phyloP scores from a whole-genome alignment of 2,888 invertebrate genomes.

The Epistrophe grossulariae region DNA sequence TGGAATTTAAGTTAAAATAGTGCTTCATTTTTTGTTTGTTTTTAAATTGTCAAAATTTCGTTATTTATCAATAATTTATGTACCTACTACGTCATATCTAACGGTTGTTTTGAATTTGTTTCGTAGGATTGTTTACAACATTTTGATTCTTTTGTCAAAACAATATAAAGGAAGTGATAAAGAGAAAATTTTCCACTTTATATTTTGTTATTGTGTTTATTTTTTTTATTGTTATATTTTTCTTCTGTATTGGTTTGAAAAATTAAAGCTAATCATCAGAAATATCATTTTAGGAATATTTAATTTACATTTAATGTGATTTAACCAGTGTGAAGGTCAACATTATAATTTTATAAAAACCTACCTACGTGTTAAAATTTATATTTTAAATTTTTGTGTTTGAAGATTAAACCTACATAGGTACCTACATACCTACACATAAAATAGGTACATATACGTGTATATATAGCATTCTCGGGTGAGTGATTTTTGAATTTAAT shows the following conservation, averaged over 20 bases:
- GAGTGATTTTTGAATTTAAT: slow-evolving; percentile 29
- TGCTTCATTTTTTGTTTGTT: not conserved
- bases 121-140: slow-evolving; percentile 42
- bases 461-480: slow-evolving; percentile 15
- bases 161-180: slow-evolving; percentile 29
- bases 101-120: slow-evolving; percentile 31
- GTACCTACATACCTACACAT: too few relatives aligned
- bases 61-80: not conserved
- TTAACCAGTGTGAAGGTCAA: slow-evolving; percentile 18
- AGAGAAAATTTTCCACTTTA: slow-evolving; percentile 30
- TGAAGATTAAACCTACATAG: not conserved
- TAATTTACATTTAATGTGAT: slow-evolving; percentile 7
- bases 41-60: slow-evolving; percentile 16
- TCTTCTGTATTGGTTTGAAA: not conserved
- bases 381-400: slow-evolving; percentile 9
- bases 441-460: not conserved
- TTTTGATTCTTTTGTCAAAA: slow-evolving; percentile 12
- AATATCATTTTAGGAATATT: slow-evolving; percentile 15
- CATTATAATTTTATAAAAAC: not conserved
- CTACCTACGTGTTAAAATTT: slow-evolving; percentile 27
- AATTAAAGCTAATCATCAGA: slow-evolving; percentile 20
- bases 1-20: not conserved
- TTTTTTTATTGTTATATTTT: not conserved
- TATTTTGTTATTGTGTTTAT: slow-evolving; percentile 8
- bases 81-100: not conserved